These are phyloP conservation scores for Chrysopilus asiliformis DNA, from an alignment of 2,888 invertebrate species.

Conservation along the genomic window DNA sequence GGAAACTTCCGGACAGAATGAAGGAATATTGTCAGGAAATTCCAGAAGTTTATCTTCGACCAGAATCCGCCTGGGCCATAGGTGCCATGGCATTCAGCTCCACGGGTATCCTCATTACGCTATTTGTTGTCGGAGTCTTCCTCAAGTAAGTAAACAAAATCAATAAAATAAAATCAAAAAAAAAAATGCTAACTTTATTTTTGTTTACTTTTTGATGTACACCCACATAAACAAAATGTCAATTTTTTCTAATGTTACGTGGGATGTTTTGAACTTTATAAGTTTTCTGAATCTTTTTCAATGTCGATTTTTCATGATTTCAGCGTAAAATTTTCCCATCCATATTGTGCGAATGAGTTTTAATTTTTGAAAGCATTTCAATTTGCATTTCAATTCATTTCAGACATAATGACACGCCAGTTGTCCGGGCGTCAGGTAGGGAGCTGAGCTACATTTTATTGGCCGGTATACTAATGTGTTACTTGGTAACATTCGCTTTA, in stretches of 20 bases:
- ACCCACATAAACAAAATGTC: too few relatives aligned
- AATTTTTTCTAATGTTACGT: too few relatives aligned
- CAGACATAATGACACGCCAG: constrained; percentile 81
- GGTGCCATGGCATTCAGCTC: constrained; percentile 84
- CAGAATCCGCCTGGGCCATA: constrained; percentile 82
- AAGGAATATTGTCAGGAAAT: constrained; percentile 63
- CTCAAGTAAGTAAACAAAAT: constrained; percentile 40
- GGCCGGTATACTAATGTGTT: constrained; percentile 80
- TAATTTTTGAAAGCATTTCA: too few relatives aligned
- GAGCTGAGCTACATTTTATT: constrained; percentile 84
- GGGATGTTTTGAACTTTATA: too few relatives aligned
- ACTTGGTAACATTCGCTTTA: constrained; percentile 82
- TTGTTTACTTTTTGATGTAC: too few relatives aligned
- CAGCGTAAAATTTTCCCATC: too few relatives aligned
- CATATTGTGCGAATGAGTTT: too few relatives aligned
- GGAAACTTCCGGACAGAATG: constrained; percentile 66
- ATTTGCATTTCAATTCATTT: constrained; percentile 3
- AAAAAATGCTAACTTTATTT: too few relatives aligned
- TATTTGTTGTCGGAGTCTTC: constrained; percentile 70
- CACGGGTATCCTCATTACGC: constrained; percentile 68
- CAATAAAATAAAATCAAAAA: too few relatives aligned
- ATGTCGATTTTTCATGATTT: too few relatives aligned
- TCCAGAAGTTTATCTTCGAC: constrained; percentile 67
- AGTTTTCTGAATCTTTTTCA: too few relatives aligned
- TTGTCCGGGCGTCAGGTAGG: constrained; percentile 90